Evolutionary conservation across 2,797 vertebrate genomes (phyloP), one percentile per base, ranked within the genome.

Genomic region (Eleutherodactylus coqui): DNA sequence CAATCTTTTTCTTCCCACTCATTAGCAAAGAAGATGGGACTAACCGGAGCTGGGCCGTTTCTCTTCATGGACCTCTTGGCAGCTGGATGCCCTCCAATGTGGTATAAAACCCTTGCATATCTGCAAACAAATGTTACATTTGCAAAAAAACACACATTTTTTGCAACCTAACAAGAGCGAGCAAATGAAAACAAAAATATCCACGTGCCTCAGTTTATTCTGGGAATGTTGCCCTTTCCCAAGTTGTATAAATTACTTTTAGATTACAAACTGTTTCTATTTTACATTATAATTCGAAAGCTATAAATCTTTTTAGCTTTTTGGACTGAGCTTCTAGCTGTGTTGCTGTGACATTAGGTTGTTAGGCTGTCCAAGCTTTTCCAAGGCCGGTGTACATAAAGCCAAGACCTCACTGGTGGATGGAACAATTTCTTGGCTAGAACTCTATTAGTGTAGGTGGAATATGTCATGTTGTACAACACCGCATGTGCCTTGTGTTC

Each of bases 281-380:
- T 27, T 29, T 62, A 69, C 43, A 64, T 49, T 21, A 10, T 45
- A 34, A 62, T 83, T 64, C 19, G 43, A 45, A 77, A n/a, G 19
- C 29, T 27, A 69, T 67, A 84, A 77, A 77, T 77, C 58, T 84
- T 76, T 21, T n/a, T 49, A 51, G 29, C 67, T 84, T 84, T 76
- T 16, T 75, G 69, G 41, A 76, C 41, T 27, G 72, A 36, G 60
- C n/a, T 14, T 19, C 43, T 75, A 27, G 47, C 49, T 36, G 34
- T 78, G 76, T 58, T 58, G 38, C 27, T 43, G 36, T 79, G 53
- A 58, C 76, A 41, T 60, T 43, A n/a, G 5, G 75, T 53, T 19
- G 34, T 76, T 76, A 76, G 16, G 53, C 76, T 60, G 76, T 62
- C 77, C 41, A 32, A 32, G n/a, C 77, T 43, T 47, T 51, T 67